These are phyloP conservation scores for Sisor rabdophorus DNA, from an alignment of 2,113 vertebrate genomes.

Conservation along the genomic window DNA sequence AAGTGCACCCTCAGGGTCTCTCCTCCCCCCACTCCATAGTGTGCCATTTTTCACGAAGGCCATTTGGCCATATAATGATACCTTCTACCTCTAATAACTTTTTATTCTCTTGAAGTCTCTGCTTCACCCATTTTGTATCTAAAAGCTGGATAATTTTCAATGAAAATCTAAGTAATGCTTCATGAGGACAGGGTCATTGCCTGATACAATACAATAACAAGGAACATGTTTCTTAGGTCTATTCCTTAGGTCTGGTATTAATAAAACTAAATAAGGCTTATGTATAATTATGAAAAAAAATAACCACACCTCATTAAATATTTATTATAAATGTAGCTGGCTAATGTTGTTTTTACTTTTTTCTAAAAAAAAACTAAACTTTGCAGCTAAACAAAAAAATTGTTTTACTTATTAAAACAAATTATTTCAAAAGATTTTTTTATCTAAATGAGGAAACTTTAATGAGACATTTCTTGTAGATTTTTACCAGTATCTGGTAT, in stretches of 20 bases:
- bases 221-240: too few species aligned
- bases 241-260: background rate
- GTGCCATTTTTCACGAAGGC: slow-evolving; percentile 54
- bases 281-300: too few species aligned
- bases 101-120: slow-evolving; percentile 49
- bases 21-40: slow-evolving; percentile 42
- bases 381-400: too few species aligned
- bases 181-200: slow-evolving; percentile 22
- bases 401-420: too few species aligned
- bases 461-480: too few species aligned
- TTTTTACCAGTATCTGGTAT: too few species aligned
- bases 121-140: slow-evolving; percentile 44
- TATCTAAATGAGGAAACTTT: too few species aligned
- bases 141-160: slow-evolving; percentile 45
- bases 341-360: too few species aligned
- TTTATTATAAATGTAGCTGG: too few species aligned
- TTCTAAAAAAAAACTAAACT: too few species aligned
- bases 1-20: slow-evolving; percentile 51
- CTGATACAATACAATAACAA: background rate
- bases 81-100: slow-evolving; percentile 53
- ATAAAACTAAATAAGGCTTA: background rate
- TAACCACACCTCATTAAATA: too few species aligned
- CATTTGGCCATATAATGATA: slow-evolving; percentile 55
- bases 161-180: slow-evolving; percentile 37
- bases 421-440: too few species aligned